Base-by-base conservation (phyloP, 2,113 vertebrate genomes). In the Corythornis madagascariensis region DNA sequence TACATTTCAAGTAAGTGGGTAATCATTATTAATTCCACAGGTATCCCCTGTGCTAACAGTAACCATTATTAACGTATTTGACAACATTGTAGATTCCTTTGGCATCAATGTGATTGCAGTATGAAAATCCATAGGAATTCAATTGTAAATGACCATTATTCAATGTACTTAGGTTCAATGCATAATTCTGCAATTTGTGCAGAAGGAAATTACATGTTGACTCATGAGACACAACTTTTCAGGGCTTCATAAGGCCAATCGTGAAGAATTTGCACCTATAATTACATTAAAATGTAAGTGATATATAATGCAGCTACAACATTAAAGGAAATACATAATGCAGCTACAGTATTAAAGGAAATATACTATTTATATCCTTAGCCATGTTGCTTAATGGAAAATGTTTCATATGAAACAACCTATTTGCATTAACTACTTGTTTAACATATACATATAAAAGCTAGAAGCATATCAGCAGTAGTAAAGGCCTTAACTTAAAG, bases 111-210 rank as follows among this genome's bases (percentile, higher is more conserved):
- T 71, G 86, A 93, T 94, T 95, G 86, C 88, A 92, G 89, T 86
- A 96, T 65, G 79, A 79, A 94, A 93, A 94, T 94, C 91, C 86
- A 93, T 83, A 88, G 61, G 91, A 95, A 92, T 94, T 89, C 90
- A 95, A 70, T 79, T 92, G 94, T 78, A 89, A 96, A 93, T 96
- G 89, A 76, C 84, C 90, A 83, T 93, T 90, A 90, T 88, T 93
- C 81, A 50, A 80, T 43, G 79, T 70, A 81, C 86, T 94, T 89
- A 81, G 81, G 70, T 83, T 71, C 86, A 63, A 24, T 85, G 77
- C 88, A 84, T 94, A 96, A 95, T 95, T 95, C 91, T 76, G 84
- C 66, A 84, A 93, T 94, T 96, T 94, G 90, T 92, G 73, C 83
- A 60, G 84, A 84, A 91, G 55, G 35, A 94, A 96, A 96, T 96